Evolutionary conservation across 1,140 invertebrate genomes (phyloP).

Genomic region (Tenebrio molitor): DNA sequence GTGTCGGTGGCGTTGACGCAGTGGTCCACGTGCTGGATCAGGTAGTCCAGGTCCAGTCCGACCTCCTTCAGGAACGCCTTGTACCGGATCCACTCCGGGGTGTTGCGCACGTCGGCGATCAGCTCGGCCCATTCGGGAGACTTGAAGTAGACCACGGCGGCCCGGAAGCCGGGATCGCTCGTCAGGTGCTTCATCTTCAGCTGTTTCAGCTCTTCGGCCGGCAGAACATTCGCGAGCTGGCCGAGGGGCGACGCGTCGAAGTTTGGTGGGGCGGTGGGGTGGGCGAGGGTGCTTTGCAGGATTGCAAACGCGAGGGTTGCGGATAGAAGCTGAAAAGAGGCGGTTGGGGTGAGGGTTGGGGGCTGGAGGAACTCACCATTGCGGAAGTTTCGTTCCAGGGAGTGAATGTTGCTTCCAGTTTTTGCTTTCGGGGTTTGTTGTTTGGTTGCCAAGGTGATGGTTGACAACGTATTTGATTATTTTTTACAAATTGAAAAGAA

Average conservation of each 20-base stretch:
- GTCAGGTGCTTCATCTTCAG: slow-evolving; percentile 53
- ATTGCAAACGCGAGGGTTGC: background rate
- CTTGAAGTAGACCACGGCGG: slow-evolving; percentile 57
- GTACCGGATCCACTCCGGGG: slow-evolving; percentile 49
- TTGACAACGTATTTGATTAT: too few relatives aligned
- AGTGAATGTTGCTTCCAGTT: too few relatives aligned
- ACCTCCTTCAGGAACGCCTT: slow-evolving; percentile 44
- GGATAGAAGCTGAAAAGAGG: background rate
- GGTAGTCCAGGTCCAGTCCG: slow-evolving; percentile 49
- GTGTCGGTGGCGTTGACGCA: slow-evolving; percentile 7
- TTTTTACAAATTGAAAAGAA: too few relatives aligned
- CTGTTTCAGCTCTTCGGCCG: slow-evolving; percentile 46
- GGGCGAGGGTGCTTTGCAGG: slow-evolving; percentile 8
- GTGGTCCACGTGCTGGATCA: slow-evolving; percentile 25
- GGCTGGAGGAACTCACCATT: too few relatives aligned
- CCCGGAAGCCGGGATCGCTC: slow-evolving; percentile 56
- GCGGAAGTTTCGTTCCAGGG: too few relatives aligned
- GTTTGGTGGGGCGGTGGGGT: background rate
- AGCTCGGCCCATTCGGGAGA: slow-evolving; percentile 52
- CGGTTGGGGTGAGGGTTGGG: too few relatives aligned
- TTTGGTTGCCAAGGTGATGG: too few relatives aligned
- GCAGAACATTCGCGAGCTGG: slow-evolving; percentile 46
- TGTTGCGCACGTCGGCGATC: slow-evolving; percentile 41
- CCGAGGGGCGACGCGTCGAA: background rate
- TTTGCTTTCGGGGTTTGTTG: too few relatives aligned